phyloP scores from a whole-genome alignment of 2,113 vertebrate genomes.

The Fulica atra region DNA sequence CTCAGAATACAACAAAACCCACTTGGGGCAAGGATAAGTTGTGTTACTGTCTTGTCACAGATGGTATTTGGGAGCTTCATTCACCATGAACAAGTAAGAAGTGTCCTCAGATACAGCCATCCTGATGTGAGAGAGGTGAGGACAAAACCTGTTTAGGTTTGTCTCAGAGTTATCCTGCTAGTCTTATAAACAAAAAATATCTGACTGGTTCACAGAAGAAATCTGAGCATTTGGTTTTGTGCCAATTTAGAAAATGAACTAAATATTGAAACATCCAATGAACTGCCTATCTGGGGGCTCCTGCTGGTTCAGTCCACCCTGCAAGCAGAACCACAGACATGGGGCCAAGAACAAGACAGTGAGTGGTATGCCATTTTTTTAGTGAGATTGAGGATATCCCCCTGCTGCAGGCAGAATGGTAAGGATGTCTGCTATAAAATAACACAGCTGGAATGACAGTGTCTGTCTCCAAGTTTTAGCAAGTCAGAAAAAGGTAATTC shows the following conservation, averaged over 20 bases:
- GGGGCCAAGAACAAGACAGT: neutral
- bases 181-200: neutral
- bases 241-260: neutral
- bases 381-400: neutral
- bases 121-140: neutral
- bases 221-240: neutral
- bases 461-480: neutral
- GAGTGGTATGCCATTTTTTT: neutral
- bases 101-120: neutral
- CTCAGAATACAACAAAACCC: neutral
- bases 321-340: neutral
- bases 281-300: neutral
- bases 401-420: neutral
- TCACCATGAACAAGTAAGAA: neutral
- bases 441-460: neutral
- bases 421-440: neutral
- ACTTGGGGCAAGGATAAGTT: neutral
- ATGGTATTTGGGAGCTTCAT: neutral
- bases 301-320: neutral
- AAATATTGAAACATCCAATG: neutral
- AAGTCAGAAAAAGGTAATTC: neutral
- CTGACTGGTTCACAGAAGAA: neutral
- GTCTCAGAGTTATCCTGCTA: neutral
- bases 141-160: neutral
- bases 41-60: neutral